phyloP scores from a whole-genome alignment of 2,888 invertebrate species.

The Amblyteles armatorius region DNA sequence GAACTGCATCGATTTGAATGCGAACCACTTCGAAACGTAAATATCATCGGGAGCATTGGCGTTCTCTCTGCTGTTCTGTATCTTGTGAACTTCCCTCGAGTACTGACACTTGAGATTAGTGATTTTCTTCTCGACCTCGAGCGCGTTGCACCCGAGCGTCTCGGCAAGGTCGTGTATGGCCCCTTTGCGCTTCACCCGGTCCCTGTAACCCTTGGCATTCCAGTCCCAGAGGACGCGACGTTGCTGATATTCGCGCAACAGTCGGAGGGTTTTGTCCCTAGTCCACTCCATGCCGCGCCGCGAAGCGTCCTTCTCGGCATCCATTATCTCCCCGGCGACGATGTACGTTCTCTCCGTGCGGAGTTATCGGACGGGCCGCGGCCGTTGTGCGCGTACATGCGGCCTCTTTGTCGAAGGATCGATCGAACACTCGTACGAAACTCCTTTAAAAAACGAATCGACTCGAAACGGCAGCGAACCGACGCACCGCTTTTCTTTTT shows the following conservation, averaged over 20 bases:
- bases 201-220: conserved; percentile 77
- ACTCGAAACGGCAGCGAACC: too few relatives aligned
- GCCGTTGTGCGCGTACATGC: too few relatives aligned
- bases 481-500: too few relatives aligned
- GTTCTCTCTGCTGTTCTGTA: conserved; percentile 77
- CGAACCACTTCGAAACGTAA: conserved; percentile 80
- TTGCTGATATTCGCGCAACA: conserved; percentile 77
- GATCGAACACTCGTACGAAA: too few relatives aligned
- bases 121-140: conserved; percentile 78
- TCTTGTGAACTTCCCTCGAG: conserved; percentile 78
- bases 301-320: conserved; percentile 52
- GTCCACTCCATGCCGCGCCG: conserved; percentile 77
- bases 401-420: too few relatives aligned
- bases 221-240: conserved; percentile 79
- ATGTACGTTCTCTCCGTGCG: conserved; percentile 9
- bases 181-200: conserved; percentile 75
- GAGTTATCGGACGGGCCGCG: too few relatives aligned
- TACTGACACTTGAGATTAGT: conserved; percentile 79
- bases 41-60: conserved; percentile 76
- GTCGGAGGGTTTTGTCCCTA: conserved; percentile 76
- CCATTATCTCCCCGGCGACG: conserved; percentile 31
- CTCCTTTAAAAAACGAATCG: too few relatives aligned
- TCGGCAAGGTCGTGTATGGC: conserved; percentile 78
- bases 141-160: conserved; percentile 75
- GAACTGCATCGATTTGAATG: conserved; percentile 79